Percentiles rank a stretch among this genome's conserved stretches.
Evolutionary conservation across 2,113 vertebrate genomes (phyloP).

Genomic region (Leucosticte australis): DNA sequence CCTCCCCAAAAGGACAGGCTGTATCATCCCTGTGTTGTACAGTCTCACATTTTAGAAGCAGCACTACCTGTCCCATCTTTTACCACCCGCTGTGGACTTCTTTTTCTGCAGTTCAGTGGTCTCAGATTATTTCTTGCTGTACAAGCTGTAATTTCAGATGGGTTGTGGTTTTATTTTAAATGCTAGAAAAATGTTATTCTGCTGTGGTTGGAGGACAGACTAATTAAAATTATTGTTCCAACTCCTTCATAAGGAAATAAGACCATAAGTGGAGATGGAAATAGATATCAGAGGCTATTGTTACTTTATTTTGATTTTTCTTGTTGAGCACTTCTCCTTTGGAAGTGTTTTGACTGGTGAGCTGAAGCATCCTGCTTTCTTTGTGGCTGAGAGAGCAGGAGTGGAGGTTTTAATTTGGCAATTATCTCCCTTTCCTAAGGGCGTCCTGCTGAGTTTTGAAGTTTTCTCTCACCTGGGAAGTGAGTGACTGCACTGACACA

Average conservation of each 20-base stretch:
- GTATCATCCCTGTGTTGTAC: background rate
- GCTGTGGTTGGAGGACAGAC: background rate
- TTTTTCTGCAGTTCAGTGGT: background rate
- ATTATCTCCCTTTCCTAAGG: background rate
- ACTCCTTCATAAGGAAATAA: background rate
- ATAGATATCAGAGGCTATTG: background rate
- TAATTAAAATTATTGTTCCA: slow-evolving; percentile 15
- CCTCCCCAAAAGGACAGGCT: background rate
- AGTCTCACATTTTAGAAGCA: background rate
- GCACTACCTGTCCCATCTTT: background rate
- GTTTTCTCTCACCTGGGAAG: background rate
- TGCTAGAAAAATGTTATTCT: slow-evolving; percentile 18
- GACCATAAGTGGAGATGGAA: background rate
- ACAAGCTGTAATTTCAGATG: background rate
- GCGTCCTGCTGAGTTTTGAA: slow-evolving; percentile 20
- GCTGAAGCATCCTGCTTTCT: background rate
- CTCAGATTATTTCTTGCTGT: slow-evolving; percentile 19
- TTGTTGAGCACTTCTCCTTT: background rate
- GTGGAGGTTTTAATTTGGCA: slow-evolving; percentile 17
- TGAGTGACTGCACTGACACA: background rate
- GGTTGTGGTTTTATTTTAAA: background rate
- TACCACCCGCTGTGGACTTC: background rate
- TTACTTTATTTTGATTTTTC: background rate
- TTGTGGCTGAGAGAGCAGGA: background rate
- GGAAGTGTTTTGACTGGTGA: background rate